A percentile compares a stretch with the other conserved stretches of the same genome.
Conservation (phyloP, 2,888 invertebrate species). For the Andricus curvator region DNA sequence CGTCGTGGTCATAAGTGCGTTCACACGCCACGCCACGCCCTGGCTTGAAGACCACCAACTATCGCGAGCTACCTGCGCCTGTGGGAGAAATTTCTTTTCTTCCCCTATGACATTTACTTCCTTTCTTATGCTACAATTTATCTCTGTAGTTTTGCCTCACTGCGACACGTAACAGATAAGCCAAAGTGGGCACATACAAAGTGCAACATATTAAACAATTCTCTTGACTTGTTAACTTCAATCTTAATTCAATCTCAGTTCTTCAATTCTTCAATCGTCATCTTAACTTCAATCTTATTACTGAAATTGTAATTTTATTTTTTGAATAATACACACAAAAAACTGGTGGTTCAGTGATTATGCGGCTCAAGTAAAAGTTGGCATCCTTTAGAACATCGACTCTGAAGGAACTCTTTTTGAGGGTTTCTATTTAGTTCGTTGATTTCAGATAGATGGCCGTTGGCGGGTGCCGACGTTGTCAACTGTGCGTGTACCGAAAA, state of each 20-base stretch:
- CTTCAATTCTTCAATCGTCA: not conserved
- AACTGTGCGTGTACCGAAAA: too few species aligned
- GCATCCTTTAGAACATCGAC: too few species aligned
- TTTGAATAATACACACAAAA: too few species aligned
- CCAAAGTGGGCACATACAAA: conserved; percentile 8
- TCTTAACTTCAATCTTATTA: too few species aligned
- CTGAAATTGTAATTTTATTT: too few species aligned
- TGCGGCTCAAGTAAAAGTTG: too few species aligned
- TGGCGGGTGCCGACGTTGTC: too few species aligned
- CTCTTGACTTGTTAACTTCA: not conserved
- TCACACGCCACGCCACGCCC: conserved; percentile 60
- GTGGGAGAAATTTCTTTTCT: conserved; percentile 53
- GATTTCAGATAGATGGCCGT: too few species aligned
- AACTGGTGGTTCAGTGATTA: too few species aligned
- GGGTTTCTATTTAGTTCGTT: too few species aligned
- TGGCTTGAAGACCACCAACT: conserved; percentile 53
- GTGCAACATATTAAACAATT: conserved; percentile 15
- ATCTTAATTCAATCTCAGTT: not conserved
- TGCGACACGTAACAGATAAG: conserved; percentile 32
- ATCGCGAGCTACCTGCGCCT: conserved; percentile 53
- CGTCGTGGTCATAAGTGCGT: conserved; percentile 54
- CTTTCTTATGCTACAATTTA: conserved; percentile 49
- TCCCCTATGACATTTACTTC: conserved; percentile 17
- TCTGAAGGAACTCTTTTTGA: too few species aligned
- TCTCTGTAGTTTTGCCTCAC: conserved; percentile 1